phyloP scores from a whole-genome alignment of 2,797 vertebrate genomes.

The Oryzias sinensis region DNA sequence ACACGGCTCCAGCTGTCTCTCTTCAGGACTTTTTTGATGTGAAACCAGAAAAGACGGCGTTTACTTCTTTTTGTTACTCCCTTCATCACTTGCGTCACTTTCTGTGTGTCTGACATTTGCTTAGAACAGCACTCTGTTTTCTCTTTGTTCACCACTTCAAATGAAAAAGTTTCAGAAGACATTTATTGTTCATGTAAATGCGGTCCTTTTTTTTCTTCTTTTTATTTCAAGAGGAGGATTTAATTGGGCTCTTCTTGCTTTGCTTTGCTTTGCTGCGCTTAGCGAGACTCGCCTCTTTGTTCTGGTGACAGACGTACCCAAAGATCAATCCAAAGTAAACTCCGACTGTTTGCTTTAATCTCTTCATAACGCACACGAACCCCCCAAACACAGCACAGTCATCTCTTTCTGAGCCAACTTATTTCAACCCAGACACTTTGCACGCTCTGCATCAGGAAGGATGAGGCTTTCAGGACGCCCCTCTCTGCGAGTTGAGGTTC shows the following conservation, averaged over 20 bases:
- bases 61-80: not conserved
- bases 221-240: conserved; percentile 33
- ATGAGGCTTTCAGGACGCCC: conserved; percentile 37
- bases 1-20: not conserved
- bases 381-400: conserved; percentile 40
- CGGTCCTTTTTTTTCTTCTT: not conserved
- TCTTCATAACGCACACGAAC: conserved; percentile 42
- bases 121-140: not conserved
- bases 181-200: conserved; percentile 40
- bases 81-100: conserved; percentile 13
- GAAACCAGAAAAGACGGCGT: not conserved
- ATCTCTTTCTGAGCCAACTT: conserved; percentile 52
- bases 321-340: conserved; percentile 68
- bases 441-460: conserved; percentile 40
- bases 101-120: conserved; percentile 19
- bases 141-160: conserved; percentile 43
- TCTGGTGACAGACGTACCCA: conserved; percentile 51
- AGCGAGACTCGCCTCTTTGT: conserved; percentile 49
- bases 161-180: conserved; percentile 33
- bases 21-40: not conserved
- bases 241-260: conserved; percentile 58
- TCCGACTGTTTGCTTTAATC: conserved; percentile 61
- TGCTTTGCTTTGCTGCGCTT: conserved; percentile 53
- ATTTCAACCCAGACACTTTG: conserved; percentile 45
- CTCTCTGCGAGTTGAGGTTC: conserved; percentile 11